A percentile compares a stretch with the other conserved stretches of the same genome.
Conservation (phyloP, 2,113 vertebrate species). For the Carettochelys insculpta region DNA sequence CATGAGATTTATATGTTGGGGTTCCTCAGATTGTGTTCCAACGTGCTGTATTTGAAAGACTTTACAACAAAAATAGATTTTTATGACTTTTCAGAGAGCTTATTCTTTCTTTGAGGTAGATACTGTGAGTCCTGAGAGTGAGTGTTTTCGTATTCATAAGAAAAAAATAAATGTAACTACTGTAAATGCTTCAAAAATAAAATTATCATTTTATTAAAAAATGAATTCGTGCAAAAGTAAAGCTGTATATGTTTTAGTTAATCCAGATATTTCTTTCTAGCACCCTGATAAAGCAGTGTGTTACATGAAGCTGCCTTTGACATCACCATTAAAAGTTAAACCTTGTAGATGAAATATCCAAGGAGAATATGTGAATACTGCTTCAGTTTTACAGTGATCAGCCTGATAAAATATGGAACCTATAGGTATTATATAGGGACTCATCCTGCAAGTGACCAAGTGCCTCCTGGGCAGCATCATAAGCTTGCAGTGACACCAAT, state of each 20-base stretch:
- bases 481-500: background rate
- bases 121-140: background rate
- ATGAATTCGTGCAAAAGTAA: background rate
- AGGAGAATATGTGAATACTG: constrained; percentile 8
- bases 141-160: background rate
- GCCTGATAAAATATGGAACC: background rate
- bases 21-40: background rate
- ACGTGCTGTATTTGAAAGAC: background rate
- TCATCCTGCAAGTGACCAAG: background rate
- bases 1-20: background rate
- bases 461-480: background rate
- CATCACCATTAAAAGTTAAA: background rate
- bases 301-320: background rate
- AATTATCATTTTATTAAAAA: background rate
- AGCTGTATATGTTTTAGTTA: background rate
- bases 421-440: background rate
- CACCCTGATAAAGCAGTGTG: background rate
- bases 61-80: background rate
- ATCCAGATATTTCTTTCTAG: background rate
- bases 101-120: background rate
- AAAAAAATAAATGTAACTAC: background rate
- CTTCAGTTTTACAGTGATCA: background rate
- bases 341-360: background rate
- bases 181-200: background rate
- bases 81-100: background rate